Evolutionary conservation across 2,888 invertebrate species (phyloP), one percentile per base, ranked within the genome.

Genomic region (Stegophylla sp.): DNA sequence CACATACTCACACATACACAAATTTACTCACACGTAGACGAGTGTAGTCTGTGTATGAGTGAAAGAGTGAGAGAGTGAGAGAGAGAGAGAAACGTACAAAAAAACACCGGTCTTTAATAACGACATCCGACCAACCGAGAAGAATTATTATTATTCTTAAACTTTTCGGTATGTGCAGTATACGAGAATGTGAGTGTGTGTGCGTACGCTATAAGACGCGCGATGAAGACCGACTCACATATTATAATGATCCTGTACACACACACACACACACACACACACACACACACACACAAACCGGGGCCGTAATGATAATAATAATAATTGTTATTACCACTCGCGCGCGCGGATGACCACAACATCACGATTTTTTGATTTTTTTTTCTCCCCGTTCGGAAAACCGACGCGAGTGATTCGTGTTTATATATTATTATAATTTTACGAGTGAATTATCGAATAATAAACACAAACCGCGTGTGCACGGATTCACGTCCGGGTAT

Each of bases 31-130:
- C 13, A 13, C 17, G 3, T 1, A 7, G 9, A 9, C 17, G 26
- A 0, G 34, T 34, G 34, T 34, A n/a, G 34, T 34, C 4, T 17
- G 13, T 48, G 48, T 48, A 10, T 17, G 48, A 9, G 48, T 48
- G 12, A 3, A 3, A 5, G 61, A 15, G 61, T 15, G 61, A 23
- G 28, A 17, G 61, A 17, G 34, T 5, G 61, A 34, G 34, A 34
- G 28, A 17, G 34, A 61, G 17, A 34, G 61, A 34, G 26, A 15
- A 45, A 43, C 17, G 41, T 34, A 77, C 45, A 77, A n/a, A 56
- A 67, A 61, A 71, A 79, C 69, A 51, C 69, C 79, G 69, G 69
- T 79, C 79, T 79, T 79, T 61, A 61, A 79, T 71, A 71, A 79
- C 79, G 79, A 69, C 79, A 61, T 71, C 69, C 79, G 79, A 69